Conservation (phyloP, 2,797 vertebrate species). For the Platalea minor region DNA sequence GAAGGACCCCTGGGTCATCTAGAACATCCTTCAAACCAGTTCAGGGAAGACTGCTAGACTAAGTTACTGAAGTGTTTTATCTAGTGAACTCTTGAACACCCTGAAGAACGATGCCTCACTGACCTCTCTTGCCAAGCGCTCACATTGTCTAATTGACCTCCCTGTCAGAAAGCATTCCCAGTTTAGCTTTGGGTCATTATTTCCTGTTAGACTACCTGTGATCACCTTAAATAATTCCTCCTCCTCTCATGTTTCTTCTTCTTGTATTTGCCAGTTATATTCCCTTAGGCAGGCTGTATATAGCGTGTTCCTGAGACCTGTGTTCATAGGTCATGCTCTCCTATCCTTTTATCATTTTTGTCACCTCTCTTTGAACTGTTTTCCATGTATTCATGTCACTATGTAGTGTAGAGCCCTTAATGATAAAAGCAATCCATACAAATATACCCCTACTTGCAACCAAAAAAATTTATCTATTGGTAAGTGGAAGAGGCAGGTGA, state of each 20-base stretch:
- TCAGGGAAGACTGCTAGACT: not conserved
- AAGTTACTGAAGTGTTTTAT: not conserved
- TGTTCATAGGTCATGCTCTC: not conserved
- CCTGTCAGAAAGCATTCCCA: not conserved
- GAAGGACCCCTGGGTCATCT: not conserved
- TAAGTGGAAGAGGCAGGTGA: not conserved
- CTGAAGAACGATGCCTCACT: accelerated
- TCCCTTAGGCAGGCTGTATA: not conserved
- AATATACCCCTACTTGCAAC: not conserved
- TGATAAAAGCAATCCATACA: not conserved
- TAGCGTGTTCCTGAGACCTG: accelerated
- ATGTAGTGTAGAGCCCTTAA: not conserved
- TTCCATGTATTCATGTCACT: not conserved
- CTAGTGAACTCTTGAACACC: not conserved
- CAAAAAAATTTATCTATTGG: not conserved
- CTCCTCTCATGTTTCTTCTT: not conserved
- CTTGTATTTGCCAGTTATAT: not conserved
- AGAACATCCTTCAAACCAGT: not conserved
- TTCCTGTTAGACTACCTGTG: not conserved
- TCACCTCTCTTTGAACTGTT: not conserved
- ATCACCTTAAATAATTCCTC: not conserved
- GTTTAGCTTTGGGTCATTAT: slow-evolving; percentile 2
- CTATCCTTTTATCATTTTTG: not conserved
- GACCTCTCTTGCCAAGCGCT: not conserved
- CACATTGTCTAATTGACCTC: not conserved